Conservation (phyloP, 2,797 vertebrate genomes). For the Karalla daura region DNA sequence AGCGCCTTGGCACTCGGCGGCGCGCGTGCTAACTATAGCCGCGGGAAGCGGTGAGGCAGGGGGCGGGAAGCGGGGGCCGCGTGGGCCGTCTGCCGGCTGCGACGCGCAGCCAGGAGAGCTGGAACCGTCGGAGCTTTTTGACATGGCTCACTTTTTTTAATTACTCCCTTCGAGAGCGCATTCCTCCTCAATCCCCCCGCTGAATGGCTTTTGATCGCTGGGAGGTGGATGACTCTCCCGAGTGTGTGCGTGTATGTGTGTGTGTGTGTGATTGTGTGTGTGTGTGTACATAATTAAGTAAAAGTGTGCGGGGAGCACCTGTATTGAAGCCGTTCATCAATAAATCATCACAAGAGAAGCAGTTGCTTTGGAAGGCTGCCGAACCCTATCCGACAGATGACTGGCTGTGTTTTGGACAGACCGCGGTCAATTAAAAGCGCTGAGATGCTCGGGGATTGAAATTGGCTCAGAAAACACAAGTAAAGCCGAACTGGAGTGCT, state of each 20-base stretch:
- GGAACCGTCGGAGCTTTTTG: slow-evolving; percentile 41
- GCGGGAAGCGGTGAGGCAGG: slow-evolving; percentile 28
- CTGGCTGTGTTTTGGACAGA: not conserved
- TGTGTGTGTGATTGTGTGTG: slow-evolving; percentile 6
- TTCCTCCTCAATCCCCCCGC: slow-evolving; percentile 43
- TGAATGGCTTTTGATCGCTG: slow-evolving; percentile 59
- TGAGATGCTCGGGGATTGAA: not conserved
- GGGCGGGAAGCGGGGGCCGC: slow-evolving; percentile 18
- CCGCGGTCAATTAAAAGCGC: not conserved
- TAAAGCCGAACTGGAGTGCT: slow-evolving; percentile 6
- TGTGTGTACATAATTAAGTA: slow-evolving; percentile 43
- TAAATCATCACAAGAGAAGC: slow-evolving; percentile 63
- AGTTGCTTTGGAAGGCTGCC: slow-evolving; percentile 20
- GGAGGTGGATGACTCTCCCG: slow-evolving; percentile 28
- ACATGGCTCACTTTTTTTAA: slow-evolving; percentile 65
- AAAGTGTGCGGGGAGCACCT: slow-evolving; percentile 36
- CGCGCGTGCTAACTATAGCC: slow-evolving; percentile 24
- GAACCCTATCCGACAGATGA: slow-evolving; percentile 16
- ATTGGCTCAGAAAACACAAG: not conserved
- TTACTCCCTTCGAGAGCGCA: slow-evolving; percentile 61
- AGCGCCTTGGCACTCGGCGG: slow-evolving; percentile 35
- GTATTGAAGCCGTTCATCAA: slow-evolving; percentile 50
- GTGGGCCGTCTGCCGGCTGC: slow-evolving; percentile 12
- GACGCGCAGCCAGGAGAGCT: slow-evolving; percentile 24
- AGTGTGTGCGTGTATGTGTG: slow-evolving; percentile 26